Percentiles rank a stretch among this genome's conserved stretches.
phyloP scores from a whole-genome alignment of 2,113 vertebrate genomes.

The Limanda limanda region DNA sequence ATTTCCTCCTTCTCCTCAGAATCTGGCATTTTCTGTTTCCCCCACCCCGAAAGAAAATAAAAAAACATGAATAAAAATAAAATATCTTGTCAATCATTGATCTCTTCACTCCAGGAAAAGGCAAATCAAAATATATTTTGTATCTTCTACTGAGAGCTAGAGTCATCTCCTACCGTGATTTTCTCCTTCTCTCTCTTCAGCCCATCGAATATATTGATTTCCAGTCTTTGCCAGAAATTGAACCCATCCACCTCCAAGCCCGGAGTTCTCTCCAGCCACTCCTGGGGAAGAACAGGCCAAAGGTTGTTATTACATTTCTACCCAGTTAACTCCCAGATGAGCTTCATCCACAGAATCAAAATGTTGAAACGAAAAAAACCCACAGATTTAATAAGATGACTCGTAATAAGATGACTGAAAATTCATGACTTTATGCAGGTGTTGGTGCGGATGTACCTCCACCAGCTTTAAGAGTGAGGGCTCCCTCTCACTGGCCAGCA shows the following conservation, averaged over 20 bases:
- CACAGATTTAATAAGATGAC: neutral
- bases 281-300: conserved; percentile 76
- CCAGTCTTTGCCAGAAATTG: conserved; percentile 94
- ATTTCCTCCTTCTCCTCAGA: conserved; percentile 91
- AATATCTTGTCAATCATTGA: conserved; percentile 59
- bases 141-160: conserved; percentile 13
- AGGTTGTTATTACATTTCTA: conserved; percentile 23
- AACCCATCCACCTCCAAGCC: conserved; percentile 91
- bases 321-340: conserved; percentile 3
- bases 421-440: neutral
- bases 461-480: conserved; percentile 90
- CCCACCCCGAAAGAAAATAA: neutral
- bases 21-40: conserved; percentile 78
- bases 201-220: conserved; percentile 88
- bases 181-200: conserved; percentile 85
- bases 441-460: conserved; percentile 81
- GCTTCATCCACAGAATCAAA: neutral
- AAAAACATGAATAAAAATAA: conserved; percentile 20
- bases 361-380: neutral
- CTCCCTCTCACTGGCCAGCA: conserved; percentile 89
- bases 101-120: conserved; percentile 8
- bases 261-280: conserved; percentile 97
- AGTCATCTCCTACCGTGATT: conserved; percentile 84
- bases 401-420: neutral
- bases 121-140: neutral